Evolutionary conservation across 2,888 invertebrate species (phyloP).

Genomic region (Trilocha varians): DNA sequence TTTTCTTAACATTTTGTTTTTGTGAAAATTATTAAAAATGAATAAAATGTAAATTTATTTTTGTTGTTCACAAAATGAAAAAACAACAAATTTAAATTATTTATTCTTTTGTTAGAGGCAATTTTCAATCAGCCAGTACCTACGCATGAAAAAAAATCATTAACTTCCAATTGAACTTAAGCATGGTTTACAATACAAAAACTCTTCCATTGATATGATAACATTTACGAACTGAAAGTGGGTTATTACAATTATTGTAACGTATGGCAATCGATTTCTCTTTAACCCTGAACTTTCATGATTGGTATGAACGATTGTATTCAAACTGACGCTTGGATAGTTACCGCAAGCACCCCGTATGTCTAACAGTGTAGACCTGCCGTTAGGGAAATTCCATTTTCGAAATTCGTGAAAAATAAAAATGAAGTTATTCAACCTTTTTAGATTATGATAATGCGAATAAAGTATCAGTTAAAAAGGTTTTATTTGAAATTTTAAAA

Average conservation of each 20-base stretch:
- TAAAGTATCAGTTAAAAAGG: not conserved
- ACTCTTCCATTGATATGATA: not conserved
- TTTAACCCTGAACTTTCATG: conserved; percentile 55
- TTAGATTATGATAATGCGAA: not conserved
- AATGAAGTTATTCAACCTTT: not conserved
- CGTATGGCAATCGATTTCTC: conserved; percentile 52
- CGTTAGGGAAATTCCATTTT: conserved; percentile 4
- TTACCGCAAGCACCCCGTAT: conserved; percentile 31
- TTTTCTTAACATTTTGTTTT: conserved; percentile 34
- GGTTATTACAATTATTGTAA: conserved; percentile 13
- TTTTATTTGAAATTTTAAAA: too few species aligned
- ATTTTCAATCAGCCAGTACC: too few species aligned
- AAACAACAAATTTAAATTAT: too few species aligned
- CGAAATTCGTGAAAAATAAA: not conserved
- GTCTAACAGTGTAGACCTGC: conserved; percentile 24
- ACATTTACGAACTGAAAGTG: not conserved
- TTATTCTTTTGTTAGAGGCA: too few species aligned
- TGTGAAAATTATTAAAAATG: not conserved
- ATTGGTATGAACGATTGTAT: conserved; percentile 28
- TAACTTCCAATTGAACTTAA: too few species aligned
- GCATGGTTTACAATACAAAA: not conserved
- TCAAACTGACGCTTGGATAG: conserved; percentile 29
- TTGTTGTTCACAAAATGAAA: too few species aligned
- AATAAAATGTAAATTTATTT: too few species aligned
- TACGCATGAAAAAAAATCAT: too few species aligned